phyloP scores from a whole-genome alignment of 2,113 vertebrate species.

The Planiliza haematocheilus region DNA sequence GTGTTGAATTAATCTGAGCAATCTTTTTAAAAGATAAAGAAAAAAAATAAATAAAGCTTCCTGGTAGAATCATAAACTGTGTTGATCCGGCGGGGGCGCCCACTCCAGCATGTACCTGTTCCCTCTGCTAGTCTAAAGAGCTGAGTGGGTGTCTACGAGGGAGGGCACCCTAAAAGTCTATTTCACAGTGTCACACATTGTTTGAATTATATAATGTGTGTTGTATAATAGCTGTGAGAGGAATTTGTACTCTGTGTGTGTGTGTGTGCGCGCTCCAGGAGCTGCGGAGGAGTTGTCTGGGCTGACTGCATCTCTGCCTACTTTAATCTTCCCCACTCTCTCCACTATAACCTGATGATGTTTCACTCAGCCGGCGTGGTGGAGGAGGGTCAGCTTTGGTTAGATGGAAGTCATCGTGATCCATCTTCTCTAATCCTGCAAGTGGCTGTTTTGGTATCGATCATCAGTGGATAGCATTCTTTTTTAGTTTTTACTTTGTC shows the following conservation, averaged over 20 bases:
- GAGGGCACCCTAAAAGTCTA: slow-evolving; percentile 49
- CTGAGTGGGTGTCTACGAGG: slow-evolving; percentile 64
- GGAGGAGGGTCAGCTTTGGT: slow-evolving; percentile 13
- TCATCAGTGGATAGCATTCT: slow-evolving; percentile 7
- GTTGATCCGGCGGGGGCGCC: slow-evolving; percentile 35
- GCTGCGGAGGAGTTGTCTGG: slow-evolving; percentile 60
- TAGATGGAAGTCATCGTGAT: slow-evolving; percentile 3
- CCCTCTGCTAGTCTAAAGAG: slow-evolving; percentile 54
- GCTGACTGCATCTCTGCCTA: slow-evolving; percentile 40
- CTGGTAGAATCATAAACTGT: slow-evolving; percentile 27
- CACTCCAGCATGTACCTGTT: slow-evolving; percentile 56
- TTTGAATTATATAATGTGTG: slow-evolving; percentile 65
- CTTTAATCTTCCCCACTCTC: slow-evolving; percentile 30
- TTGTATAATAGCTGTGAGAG: slow-evolving; percentile 57
- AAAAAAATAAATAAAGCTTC: too few species aligned
- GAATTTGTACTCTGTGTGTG: slow-evolving; percentile 7
- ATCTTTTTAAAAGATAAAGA: slow-evolving; percentile 7
- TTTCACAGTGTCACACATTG: slow-evolving; percentile 56
- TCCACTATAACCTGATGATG: slow-evolving; percentile 17
- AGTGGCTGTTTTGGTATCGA: slow-evolving; percentile 19
- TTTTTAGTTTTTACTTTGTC: slow-evolving; percentile 18
- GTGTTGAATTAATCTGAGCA: slow-evolving; percentile 49
- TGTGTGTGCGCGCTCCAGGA: slow-evolving; percentile 34
- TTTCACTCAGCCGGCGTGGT: slow-evolving; percentile 11
- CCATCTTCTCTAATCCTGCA: slow-evolving; percentile 24